Percentiles rank a stretch among this genome's conserved stretches.
phyloP scores from a whole-genome alignment of 2,888 invertebrate species.

The Masnerella sp. region DNA sequence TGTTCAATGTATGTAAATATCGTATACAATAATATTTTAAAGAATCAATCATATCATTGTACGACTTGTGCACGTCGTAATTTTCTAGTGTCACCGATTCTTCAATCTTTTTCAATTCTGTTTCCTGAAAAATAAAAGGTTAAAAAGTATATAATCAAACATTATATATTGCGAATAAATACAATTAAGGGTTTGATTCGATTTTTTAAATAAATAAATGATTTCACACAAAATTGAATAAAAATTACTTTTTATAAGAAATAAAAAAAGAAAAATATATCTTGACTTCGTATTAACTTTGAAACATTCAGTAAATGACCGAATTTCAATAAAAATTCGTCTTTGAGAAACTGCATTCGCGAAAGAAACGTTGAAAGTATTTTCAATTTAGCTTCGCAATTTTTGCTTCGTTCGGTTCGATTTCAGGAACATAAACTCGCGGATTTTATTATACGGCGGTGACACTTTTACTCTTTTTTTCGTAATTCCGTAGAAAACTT shows the following conservation, averaged over 20 bases:
- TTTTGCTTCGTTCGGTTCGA: constrained; percentile 7
- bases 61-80: constrained; percentile 67
- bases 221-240: too few species aligned
- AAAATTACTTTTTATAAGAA: too few species aligned
- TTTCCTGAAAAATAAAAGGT: constrained; percentile 70
- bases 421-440: constrained; percentile 15
- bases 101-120: constrained; percentile 74
- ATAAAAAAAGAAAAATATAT: too few species aligned
- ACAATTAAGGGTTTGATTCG: too few species aligned
- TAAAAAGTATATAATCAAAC: too few species aligned
- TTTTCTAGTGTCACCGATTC: constrained; percentile 70
- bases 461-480: constrained; percentile 22
- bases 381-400: constrained; percentile 6
- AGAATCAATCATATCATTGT: constrained; percentile 69
- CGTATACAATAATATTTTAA: constrained; percentile 71
- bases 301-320: too few species aligned
- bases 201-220: too few species aligned
- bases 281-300: too few species aligned
- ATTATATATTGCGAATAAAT: too few species aligned
- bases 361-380: too few species aligned
- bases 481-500: constrained; percentile 63
- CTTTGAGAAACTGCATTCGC: too few species aligned
- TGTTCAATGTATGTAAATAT: constrained; percentile 75
- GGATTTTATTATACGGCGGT: constrained; percentile 24
- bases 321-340: too few species aligned